Evolutionary conservation across 2,113 vertebrate genomes (phyloP), one percentile per base, ranked within the genome.

Genomic region (Morone chrysops): DNA sequence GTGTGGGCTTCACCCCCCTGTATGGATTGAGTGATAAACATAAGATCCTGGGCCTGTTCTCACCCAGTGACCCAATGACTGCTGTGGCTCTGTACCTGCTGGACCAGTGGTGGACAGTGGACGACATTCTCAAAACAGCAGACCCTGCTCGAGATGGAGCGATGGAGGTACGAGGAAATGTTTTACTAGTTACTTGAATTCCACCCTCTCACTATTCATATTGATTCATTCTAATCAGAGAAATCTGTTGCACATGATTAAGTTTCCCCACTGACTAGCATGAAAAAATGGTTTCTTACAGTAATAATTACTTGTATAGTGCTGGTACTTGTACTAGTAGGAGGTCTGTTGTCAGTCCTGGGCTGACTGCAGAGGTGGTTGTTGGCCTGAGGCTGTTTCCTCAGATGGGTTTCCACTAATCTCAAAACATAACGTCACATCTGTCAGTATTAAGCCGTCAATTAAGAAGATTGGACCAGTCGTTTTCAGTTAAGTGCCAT

Each of bases 1-100:
- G 92, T 48, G 95, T 97, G 84, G 93, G 96, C 70, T 96, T 96
- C 18, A 87, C 96, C 45, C 96, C 97, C 74, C 93, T 99, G 59
- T 97, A 96, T 91, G 97, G 97, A 89, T 88, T 75, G 73, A 93
- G 95, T 65, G 87, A 91, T 80, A 93, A 90, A 31, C 91, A 94
- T 81, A 97, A 96, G 94, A 66, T 97, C 66, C 96, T 99, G 92
- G 97, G 96, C 5, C 94, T 98, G 47, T 97, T 98, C 94, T 87
- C 95, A n/a, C 97, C 97, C 22, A 80, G 91, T 17, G 95, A 97
- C 76, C 90, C 81, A 0, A 67, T 95, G 36, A 96, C 93, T 95
- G 96, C 96, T 91, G 95, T 96, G 77, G 97, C 95, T 20, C 92
- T 98, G 70, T 97, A 96, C 92, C 95, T 99, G 87, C 94, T 92